Conservation (phyloP, 2,113 vertebrate genomes). For the Campylomormyrus tamandua region DNA sequence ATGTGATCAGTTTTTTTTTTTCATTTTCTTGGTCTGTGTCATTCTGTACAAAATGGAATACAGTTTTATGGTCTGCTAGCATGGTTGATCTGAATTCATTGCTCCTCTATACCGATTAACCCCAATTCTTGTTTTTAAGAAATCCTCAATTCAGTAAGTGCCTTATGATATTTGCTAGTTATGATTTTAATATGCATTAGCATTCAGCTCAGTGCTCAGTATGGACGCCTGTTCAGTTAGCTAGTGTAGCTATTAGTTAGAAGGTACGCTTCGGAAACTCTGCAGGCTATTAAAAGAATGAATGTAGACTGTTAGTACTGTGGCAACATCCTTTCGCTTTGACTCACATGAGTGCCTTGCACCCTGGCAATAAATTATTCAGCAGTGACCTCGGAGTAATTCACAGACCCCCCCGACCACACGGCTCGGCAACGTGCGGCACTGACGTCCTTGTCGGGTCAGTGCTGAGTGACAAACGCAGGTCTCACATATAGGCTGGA, state of each 20-base stretch:
- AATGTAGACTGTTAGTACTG: slow-evolving; percentile 19
- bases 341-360: slow-evolving; percentile 34
- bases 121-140: not conserved
- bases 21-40: not conserved
- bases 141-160: not conserved
- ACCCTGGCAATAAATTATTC: slow-evolving; percentile 49
- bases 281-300: slow-evolving; percentile 48
- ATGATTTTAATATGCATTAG: not conserved
- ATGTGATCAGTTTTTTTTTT: not conserved
- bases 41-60: not conserved
- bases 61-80: not conserved
- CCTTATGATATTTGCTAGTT: not conserved
- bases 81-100: not conserved
- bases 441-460: slow-evolving; percentile 35
- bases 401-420: slow-evolving; percentile 41
- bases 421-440: slow-evolving; percentile 43
- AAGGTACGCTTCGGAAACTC: slow-evolving; percentile 37
- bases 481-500: slow-evolving; percentile 12
- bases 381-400: slow-evolving; percentile 33
- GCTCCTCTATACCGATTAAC: not conserved
- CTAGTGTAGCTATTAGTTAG: slow-evolving; percentile 29
- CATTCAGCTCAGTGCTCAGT: not conserved
- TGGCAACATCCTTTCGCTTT: slow-evolving; percentile 38
- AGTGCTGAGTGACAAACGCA: slow-evolving; percentile 39
- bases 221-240: not conserved